Percentiles rank a stretch among this genome's conserved stretches.
Evolutionary conservation across 2,888 invertebrate species (phyloP).

Genomic region (Beris chalybata): DNA sequence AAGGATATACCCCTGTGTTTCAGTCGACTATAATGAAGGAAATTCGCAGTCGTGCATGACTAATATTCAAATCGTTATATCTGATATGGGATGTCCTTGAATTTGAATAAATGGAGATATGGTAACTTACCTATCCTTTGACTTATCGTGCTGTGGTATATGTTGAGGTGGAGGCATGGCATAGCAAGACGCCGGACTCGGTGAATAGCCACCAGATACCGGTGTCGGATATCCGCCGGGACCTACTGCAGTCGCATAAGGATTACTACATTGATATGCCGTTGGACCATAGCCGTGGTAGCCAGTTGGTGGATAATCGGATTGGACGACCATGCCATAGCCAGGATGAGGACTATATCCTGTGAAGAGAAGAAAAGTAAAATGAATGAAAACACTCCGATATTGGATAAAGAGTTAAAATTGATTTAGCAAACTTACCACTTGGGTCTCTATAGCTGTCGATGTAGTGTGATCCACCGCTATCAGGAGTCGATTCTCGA

Average conservation of each 20-base stretch:
- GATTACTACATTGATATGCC: constrained; percentile 61
- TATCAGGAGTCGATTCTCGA: constrained; percentile 86
- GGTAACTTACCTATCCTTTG: constrained; percentile 57
- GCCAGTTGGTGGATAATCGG: constrained; percentile 78
- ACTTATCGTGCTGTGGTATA: constrained; percentile 73
- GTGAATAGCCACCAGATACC: constrained; percentile 70
- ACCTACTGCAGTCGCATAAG: constrained; percentile 56
- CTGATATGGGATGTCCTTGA: constrained; percentile 22
- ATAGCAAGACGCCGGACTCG: constrained; percentile 71
- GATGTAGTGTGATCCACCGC: constrained; percentile 85
- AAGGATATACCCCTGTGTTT: constrained; percentile 25
- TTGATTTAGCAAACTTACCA: constrained; percentile 60
- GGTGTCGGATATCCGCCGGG: constrained; percentile 68
- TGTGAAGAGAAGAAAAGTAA: constrained; percentile 47
- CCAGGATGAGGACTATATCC: constrained; percentile 88
- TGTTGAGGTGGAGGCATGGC: constrained; percentile 87
- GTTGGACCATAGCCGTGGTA: constrained; percentile 70
- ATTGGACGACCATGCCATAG: constrained; percentile 77
- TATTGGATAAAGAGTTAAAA: neutral
- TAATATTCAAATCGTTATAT: constrained; percentile 33
- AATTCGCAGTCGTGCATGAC: constrained; percentile 42
- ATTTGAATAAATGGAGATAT: constrained; percentile 28
- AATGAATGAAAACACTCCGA: neutral
- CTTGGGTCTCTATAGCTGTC: constrained; percentile 85
- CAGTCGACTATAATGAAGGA: constrained; percentile 34